These are phyloP conservation scores for Zaprionus gabonicus DNA, from an alignment of 1,140 invertebrate genomes.

Conservation along the genomic window DNA sequence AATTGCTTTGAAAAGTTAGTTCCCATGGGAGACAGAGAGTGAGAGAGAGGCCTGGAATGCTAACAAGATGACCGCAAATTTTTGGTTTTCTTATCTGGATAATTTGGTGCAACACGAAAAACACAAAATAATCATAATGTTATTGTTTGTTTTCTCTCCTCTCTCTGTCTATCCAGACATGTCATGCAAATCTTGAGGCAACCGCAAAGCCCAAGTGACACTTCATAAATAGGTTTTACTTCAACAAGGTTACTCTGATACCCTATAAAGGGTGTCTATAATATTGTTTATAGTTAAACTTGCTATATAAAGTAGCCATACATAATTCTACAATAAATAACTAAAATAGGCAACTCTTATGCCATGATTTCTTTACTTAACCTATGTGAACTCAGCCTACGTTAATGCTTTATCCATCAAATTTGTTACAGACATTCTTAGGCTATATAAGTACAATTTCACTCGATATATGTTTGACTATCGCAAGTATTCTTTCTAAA, in stretches of 20 bases:
- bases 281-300: not conserved
- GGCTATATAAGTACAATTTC: not conserved
- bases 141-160: slow-evolving; percentile 17
- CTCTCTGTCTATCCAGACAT: not conserved
- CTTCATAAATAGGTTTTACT: not conserved
- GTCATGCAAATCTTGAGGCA: slow-evolving; percentile 26
- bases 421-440: not conserved
- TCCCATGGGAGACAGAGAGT: slow-evolving; percentile 26
- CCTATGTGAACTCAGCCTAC: not conserved
- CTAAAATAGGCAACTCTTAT: not conserved
- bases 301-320: too few relatives aligned
- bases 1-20: slow-evolving; percentile 20
- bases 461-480: not conserved
- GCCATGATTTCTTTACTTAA: not conserved
- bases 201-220: slow-evolving; percentile 33
- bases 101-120: slow-evolving; percentile 26
- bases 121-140: slow-evolving; percentile 25
- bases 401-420: not conserved
- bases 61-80: slow-evolving; percentile 54
- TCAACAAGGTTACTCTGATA: not conserved
- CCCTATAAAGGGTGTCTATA: not conserved
- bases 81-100: slow-evolving; percentile 40
- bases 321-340: too few relatives aligned
- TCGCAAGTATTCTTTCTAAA: not conserved
- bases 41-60: slow-evolving; percentile 2